Evolutionary conservation across 1,140 invertebrate species (phyloP), one percentile per base, ranked within the genome.

Genomic region (Drosophila bipectinata): DNA sequence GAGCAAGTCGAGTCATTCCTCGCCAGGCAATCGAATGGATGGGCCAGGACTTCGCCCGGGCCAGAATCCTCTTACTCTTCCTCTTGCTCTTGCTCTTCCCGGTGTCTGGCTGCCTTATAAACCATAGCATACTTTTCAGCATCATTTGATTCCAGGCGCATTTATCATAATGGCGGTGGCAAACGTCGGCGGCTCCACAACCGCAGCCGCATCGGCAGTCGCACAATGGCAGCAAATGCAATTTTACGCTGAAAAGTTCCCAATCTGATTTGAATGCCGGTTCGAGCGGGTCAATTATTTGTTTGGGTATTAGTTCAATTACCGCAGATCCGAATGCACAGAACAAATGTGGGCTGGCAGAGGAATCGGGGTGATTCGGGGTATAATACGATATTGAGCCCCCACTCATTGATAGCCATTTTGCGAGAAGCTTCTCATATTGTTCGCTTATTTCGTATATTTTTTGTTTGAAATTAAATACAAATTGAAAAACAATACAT

Each of bases 71-170:
- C 39, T n/a, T 41, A 14, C 41, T 44, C 41, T 4, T 49, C 15
- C 37, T 21, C n/a, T 6, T 2, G 4, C 48, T 14, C n/a, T 5
- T 2, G 4, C 48, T 30, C 24, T 41, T 34, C 41, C 48, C 12
- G 41, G 18, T 54, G 18, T 60, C 64, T 71, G 64, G 32, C 39
- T 58, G 63, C 52, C 62, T 62, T 76, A 72, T 74, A 71, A 81
- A 79, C 78, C 79, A 88, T 61, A 52, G 78, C 83, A 68, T 72
- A 69, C 48, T 87, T 76, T 88, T 88, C 82, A 82, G 83, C 78
- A 69, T 87, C 83, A 87, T 88, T 87, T 88, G 83, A 88, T 72
- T 74, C 59, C 32, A 53, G 49, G 69, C 71, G 63, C 82, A 87
- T 87, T 88, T 87, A 87, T 87, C 83, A 87, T 84, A 80, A 80